Evolutionary conservation across 2,797 vertebrate genomes (phyloP), one percentile per base, ranked within the genome.

Genomic region (Sebastes glaucus): DNA sequence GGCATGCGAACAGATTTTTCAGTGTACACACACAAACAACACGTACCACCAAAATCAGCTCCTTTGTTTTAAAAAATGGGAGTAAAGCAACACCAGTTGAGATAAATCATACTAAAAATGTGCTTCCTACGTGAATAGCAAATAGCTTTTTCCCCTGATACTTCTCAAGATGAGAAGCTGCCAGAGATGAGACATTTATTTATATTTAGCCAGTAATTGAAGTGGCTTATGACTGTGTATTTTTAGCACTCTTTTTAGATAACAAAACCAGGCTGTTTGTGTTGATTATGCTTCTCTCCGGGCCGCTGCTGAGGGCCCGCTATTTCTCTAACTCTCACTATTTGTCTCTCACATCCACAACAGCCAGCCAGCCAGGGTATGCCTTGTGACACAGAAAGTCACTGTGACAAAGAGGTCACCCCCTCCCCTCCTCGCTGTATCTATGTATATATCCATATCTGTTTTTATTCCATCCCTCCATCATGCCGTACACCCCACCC

Each of bases 191-290:
- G 81, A 82, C 79, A 8, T 73, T 78, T 81, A 55, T 87, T 93
- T 93, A 91, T 94, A 90, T 92, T 92, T 92, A 90, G 88, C 78
- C 52, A 60, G 66, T 75, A 82, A 86, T 81, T 91, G 84, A 90
- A 85, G 90, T 83, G 71, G 62, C 80, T 83, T 74, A 62, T 78
- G 67, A 85, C 60, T n/a, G 79, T 55, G 42, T 92, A 94, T 94
- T 93, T 94, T 91, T 91, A 90, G 87, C 35, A 42, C 4, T 13
- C 80, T 71, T 85, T 88, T 89, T 61, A 82, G 89, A 89, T 85
- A 74, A 87, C 83, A 87, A 88, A 90, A 88, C 80, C 66, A 66
- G 56, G 16, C 81, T 75, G 87, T 90, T 90, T 91, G 75, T 80
- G 81, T 74, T 75, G 77, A 81, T 60, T 18, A 9, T 20, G 18